A percentile compares a stretch with the other conserved stretches of the same genome.
These are phyloP conservation scores for Bubo bubo DNA, from an alignment of 2,113 vertebrate species.

Conservation along the genomic window DNA sequence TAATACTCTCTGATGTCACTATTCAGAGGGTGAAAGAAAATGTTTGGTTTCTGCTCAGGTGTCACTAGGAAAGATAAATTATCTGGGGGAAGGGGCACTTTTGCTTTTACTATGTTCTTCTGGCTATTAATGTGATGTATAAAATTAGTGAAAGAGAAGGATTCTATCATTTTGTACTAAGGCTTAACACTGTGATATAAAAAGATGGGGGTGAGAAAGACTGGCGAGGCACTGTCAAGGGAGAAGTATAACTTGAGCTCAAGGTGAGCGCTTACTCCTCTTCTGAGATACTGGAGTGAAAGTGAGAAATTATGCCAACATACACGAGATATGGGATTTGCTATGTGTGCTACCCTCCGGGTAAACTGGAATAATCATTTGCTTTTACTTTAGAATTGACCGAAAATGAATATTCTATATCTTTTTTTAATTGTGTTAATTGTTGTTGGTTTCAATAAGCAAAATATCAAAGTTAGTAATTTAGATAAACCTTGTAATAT, in stretches of 20 bases:
- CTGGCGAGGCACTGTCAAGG: background rate
- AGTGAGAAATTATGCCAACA: conserved; percentile 9
- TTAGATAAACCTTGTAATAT: conserved; percentile 55
- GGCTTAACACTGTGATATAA: conserved; percentile 50
- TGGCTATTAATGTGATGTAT: conserved; percentile 1
- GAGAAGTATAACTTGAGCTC: background rate
- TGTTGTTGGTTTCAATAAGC: background rate
- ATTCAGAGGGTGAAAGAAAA: conserved; percentile 56
- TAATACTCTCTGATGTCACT: conserved; percentile 67
- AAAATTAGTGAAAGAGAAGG: conserved; percentile 20
- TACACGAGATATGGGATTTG: background rate
- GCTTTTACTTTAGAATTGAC: conserved; percentile 24
- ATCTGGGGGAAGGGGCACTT: conserved; percentile 17
- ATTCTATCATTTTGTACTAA: conserved; percentile 53
- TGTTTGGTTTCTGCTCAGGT: conserved; percentile 52
- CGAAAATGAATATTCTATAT: background rate
- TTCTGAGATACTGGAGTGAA: conserved; percentile 18
- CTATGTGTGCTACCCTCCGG: background rate
- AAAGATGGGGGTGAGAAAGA: conserved; percentile 1
- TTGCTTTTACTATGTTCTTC: conserved; percentile 27
- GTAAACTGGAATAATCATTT: conserved; percentile 37
- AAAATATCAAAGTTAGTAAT: background rate
- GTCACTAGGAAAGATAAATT: conserved; percentile 20
- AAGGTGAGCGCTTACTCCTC: background rate
- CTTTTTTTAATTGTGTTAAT: background rate